Evolutionary conservation across 2,113 vertebrate genomes (phyloP).

Genomic region (Laticauda colubrina): DNA sequence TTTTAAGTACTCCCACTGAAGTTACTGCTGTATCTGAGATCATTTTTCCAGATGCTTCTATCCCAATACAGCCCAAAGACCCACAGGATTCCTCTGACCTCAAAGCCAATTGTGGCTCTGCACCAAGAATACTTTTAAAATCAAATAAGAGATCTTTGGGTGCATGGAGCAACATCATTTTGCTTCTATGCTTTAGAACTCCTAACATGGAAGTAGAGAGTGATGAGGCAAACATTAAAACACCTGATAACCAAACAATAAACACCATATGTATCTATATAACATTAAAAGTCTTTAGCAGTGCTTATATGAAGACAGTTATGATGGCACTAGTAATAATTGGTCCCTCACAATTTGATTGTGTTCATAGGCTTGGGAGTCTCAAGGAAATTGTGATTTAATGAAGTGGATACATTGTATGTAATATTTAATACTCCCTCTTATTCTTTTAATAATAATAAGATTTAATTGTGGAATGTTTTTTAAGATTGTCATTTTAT

Average conservation of each 20-base stretch:
- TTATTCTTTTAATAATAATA: background rate
- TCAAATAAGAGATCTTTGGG: background rate
- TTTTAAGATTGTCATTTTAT: background rate
- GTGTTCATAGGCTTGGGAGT: background rate
- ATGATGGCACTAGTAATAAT: background rate
- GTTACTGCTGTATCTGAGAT: background rate
- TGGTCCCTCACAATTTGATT: background rate
- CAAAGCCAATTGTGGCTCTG: background rate
- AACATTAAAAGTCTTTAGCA: background rate
- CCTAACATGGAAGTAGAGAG: background rate
- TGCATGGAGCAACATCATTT: background rate
- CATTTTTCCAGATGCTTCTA: background rate
- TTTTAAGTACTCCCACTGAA: background rate
- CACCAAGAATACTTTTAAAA: background rate
- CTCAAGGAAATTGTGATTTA: background rate
- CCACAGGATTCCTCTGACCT: background rate
- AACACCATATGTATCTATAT: background rate
- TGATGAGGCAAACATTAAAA: background rate
- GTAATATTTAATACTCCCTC: background rate
- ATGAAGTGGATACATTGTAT: background rate
- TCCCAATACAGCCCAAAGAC: background rate
- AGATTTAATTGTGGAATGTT: background rate
- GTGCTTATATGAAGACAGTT: background rate
- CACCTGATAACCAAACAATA: background rate
- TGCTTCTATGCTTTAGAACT: background rate